These are phyloP conservation scores for Thaumetopoea pityocampa DNA, from an alignment of 1,140 invertebrate species.

Conservation along the genomic window DNA sequence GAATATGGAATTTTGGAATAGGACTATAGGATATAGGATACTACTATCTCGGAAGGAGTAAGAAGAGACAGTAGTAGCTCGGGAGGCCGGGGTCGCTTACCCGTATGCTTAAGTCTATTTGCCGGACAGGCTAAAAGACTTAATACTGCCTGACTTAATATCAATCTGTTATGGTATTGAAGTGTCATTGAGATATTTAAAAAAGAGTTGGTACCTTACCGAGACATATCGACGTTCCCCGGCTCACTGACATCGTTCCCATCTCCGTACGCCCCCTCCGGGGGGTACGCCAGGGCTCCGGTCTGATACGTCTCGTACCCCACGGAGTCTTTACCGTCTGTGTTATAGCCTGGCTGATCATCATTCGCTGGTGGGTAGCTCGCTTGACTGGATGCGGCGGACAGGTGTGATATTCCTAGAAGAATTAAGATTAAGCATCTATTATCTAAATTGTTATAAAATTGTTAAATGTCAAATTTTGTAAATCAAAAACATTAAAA, in stretches of 20 bases:
- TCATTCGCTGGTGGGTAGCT: constrained; percentile 66
- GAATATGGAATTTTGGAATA: too few relatives aligned
- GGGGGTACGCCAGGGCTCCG: constrained; percentile 55
- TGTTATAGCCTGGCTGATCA: constrained; percentile 50
- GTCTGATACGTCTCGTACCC: constrained; percentile 71
- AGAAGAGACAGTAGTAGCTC: too few relatives aligned
- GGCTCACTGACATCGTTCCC: constrained; percentile 41
- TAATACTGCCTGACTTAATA: too few relatives aligned
- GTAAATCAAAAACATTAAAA: too few relatives aligned
- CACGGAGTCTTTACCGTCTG: constrained; percentile 57
- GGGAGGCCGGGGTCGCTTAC: too few relatives aligned
- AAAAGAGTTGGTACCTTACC: constrained; percentile 39
- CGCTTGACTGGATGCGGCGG: constrained; percentile 63
- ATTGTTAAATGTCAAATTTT: background rate
- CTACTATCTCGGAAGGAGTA: too few relatives aligned
- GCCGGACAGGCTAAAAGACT: too few relatives aligned
- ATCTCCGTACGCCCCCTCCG: constrained; percentile 55
- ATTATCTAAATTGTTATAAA: background rate
- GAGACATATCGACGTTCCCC: constrained; percentile 54
- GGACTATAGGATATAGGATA: too few relatives aligned
- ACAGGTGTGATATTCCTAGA: constrained; percentile 68
- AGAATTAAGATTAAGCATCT: too few relatives aligned
- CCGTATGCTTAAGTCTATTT: too few relatives aligned
- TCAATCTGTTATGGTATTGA: too few relatives aligned
- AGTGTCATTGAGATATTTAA: too few relatives aligned